Percentiles rank a stretch among this genome's conserved stretches.
Conservation (phyloP, 1,140 invertebrate species). For the Trichonephila clavata region DNA sequence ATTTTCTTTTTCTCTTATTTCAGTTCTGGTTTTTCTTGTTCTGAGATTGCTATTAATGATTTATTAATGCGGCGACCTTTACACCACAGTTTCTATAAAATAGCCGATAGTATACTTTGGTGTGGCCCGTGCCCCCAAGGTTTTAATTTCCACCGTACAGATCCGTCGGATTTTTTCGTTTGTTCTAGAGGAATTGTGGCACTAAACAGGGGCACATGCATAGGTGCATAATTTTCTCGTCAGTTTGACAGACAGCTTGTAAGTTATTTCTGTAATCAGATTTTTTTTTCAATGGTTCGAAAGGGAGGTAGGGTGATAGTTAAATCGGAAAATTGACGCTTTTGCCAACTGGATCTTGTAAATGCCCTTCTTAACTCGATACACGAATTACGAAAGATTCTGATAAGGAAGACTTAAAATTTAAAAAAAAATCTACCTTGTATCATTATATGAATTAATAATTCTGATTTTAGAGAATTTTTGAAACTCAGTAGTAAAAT, state of each 20-base stretch:
- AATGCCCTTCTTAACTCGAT: not conserved
- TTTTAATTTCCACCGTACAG: constrained; percentile 19
- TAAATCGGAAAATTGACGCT: not conserved
- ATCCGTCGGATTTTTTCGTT: not conserved
- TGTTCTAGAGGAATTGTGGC: not conserved
- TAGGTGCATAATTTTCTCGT: constrained; percentile 13
- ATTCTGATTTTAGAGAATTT: not conserved
- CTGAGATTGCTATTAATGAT: constrained; percentile 68
- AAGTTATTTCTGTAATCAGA: not conserved
- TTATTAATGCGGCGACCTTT: constrained; percentile 73
- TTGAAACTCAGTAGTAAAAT: not conserved
- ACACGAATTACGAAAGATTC: not conserved
- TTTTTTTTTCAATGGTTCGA: not conserved
- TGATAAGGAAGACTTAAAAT: not conserved
- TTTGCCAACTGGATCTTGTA: not conserved
- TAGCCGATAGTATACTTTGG: not conserved
- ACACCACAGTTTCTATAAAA: constrained; percentile 15
- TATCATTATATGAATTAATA: not conserved
- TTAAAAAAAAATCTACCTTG: not conserved
- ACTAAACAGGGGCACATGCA: not conserved
- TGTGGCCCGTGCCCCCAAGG: not conserved
- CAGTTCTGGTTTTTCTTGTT: constrained; percentile 73
- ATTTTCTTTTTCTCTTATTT: constrained; percentile 47
- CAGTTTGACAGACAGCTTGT: constrained; percentile 5
- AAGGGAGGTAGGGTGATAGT: not conserved